Evolutionary conservation across 2,113 vertebrate genomes (phyloP).

Genomic region (Leptobrachium ailaonicum): DNA sequence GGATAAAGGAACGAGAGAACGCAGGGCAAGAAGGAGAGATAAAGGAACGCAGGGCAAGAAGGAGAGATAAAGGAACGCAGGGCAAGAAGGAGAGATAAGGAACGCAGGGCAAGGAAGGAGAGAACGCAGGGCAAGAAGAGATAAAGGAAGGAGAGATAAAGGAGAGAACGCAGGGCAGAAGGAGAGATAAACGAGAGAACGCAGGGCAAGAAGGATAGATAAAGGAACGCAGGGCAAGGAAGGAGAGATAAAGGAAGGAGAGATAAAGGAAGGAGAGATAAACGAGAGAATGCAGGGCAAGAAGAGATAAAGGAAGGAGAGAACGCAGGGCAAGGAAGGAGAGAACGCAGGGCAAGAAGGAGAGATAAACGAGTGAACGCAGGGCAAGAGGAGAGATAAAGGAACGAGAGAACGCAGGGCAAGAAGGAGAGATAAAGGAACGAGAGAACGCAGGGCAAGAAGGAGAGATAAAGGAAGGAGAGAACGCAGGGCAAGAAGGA

Average conservation of each 20-base stretch:
- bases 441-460: too few species aligned
- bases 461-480: too few species aligned
- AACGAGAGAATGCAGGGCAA: conserved; percentile 8
- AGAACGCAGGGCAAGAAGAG: not conserved
- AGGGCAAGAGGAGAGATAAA: not conserved
- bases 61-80: too few species aligned
- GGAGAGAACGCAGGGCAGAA: not conserved
- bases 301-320: not conserved
- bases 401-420: not conserved
- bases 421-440: not conserved
- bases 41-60: not conserved
- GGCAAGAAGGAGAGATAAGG: not conserved
- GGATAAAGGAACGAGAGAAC: not conserved
- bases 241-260: not conserved
- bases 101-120: not conserved
- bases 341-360: not conserved
- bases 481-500: too few species aligned
- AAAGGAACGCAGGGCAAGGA: not conserved
- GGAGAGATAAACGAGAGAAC: conserved; percentile 1
- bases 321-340: not conserved
- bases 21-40: not conserved
- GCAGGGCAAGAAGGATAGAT: not conserved
- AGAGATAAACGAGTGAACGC: not conserved
- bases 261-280: not conserved
- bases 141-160: not conserved